Evolutionary conservation across 2,113 vertebrate genomes (phyloP).

Genomic region (Ciconia boyciana): DNA sequence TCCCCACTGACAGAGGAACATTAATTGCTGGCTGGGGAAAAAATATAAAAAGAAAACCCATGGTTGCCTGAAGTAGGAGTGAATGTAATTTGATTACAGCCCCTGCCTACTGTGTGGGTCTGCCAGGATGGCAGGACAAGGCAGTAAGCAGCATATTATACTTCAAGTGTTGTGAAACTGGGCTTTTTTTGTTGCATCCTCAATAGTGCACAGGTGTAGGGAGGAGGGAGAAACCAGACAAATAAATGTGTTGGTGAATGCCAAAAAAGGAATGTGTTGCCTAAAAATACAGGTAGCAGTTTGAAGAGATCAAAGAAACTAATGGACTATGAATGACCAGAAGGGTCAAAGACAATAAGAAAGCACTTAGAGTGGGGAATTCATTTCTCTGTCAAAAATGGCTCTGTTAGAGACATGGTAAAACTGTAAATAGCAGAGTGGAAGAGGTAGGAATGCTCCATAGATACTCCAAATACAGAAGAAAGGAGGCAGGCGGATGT

Average conservation of each 20-base stretch:
- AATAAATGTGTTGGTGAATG: not conserved
- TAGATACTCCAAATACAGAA: not conserved
- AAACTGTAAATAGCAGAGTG: not conserved
- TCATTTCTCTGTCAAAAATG: not conserved
- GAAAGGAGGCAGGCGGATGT: not conserved
- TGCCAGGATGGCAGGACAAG: not conserved
- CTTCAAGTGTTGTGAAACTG: not conserved
- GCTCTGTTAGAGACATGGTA: not conserved
- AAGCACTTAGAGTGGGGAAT: slow-evolving; percentile 4
- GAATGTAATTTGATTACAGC: not conserved
- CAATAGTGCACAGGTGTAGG: not conserved
- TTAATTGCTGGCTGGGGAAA: not conserved
- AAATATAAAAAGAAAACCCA: not conserved
- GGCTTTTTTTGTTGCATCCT: not conserved
- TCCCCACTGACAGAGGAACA: not conserved
- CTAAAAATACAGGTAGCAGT: not conserved
- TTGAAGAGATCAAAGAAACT: not conserved
- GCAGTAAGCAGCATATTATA: not conserved
- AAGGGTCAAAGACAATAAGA: not conserved
- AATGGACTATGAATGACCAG: not conserved
- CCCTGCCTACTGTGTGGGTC: not conserved
- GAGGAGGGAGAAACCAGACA: not conserved
- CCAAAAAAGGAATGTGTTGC: not conserved
- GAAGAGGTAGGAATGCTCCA: not conserved
- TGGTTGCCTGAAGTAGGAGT: not conserved